Evolutionary conservation across 2,113 vertebrate genomes (phyloP).

Genomic region (Rhodinocichla rosea): DNA sequence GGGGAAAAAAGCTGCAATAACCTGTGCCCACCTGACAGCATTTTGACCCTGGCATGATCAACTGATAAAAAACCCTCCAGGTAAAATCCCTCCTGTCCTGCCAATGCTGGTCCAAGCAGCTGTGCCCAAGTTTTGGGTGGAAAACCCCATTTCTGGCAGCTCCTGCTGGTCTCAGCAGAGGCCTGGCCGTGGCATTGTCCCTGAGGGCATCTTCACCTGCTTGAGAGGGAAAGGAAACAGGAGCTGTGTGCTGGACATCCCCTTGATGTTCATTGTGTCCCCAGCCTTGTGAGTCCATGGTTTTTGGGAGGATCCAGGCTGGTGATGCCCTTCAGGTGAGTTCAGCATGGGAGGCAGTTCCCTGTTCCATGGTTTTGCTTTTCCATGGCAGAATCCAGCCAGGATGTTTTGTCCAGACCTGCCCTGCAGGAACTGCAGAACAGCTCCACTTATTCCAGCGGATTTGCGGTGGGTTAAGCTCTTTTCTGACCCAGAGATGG

Average conservation of each 20-base stretch:
- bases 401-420: background rate
- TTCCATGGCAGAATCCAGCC: background rate
- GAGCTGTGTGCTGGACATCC: background rate
- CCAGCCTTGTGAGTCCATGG: fast-evolving
- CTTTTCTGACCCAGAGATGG: background rate
- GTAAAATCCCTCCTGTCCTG: background rate
- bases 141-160: background rate
- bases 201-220: background rate
- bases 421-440: background rate
- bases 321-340: background rate
- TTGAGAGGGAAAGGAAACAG: background rate
- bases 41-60: background rate
- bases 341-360: background rate
- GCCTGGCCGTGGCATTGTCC: background rate
- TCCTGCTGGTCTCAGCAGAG: background rate
- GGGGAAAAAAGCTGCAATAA: background rate
- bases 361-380: background rate
- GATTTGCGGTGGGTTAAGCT: background rate
- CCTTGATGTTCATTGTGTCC: fast-evolving
- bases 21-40: background rate
- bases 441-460: background rate
- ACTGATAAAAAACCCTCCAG: background rate
- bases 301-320: background rate
- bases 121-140: background rate
- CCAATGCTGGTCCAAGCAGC: background rate